Percentiles rank a stretch among this genome's conserved stretches.
Conservation (phyloP, 1,140 invertebrate genomes). For the Musca vetustissima region DNA sequence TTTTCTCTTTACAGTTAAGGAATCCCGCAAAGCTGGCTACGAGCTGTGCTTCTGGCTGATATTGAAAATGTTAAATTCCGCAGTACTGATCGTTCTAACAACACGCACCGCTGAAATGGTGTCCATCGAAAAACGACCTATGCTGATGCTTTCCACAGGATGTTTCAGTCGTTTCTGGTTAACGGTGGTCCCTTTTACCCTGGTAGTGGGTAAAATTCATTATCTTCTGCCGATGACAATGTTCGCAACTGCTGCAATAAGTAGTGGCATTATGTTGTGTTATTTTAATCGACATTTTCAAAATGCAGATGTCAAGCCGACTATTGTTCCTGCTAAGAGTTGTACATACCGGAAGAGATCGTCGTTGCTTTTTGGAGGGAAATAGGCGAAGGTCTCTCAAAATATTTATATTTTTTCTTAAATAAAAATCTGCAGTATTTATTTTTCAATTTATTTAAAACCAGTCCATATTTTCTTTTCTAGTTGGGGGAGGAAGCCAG, state of each 20-base stretch:
- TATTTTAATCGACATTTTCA: constrained; percentile 46
- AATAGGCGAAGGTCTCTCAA: too few species aligned
- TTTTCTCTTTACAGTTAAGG: constrained; percentile 26
- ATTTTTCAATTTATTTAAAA: too few species aligned
- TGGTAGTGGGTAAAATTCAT: constrained; percentile 40
- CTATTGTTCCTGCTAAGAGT: too few species aligned
- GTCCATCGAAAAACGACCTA: constrained; percentile 37
- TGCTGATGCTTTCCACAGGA: constrained; percentile 45
- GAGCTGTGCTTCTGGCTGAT: constrained; percentile 46
- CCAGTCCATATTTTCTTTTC: too few species aligned
- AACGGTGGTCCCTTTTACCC: constrained; percentile 39
- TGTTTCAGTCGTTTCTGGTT: constrained; percentile 44
- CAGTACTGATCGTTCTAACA: constrained; percentile 44
- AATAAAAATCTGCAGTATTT: too few species aligned
- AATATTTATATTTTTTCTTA: too few species aligned
- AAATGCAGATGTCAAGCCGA: constrained; percentile 33
- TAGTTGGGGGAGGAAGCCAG: too few species aligned
- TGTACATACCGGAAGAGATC: too few species aligned
- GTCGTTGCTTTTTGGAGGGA: too few species aligned
- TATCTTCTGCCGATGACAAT: constrained; percentile 45
- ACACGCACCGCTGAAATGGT: constrained; percentile 52
- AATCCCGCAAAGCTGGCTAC: constrained; percentile 37
- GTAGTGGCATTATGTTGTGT: constrained; percentile 41
- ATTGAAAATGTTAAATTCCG: constrained; percentile 45
- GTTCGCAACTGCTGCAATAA: constrained; percentile 39